Evolutionary conservation across 2,113 vertebrate species (phyloP), one percentile per base, ranked within the genome.

Genomic region (Cebus imitator): DNA sequence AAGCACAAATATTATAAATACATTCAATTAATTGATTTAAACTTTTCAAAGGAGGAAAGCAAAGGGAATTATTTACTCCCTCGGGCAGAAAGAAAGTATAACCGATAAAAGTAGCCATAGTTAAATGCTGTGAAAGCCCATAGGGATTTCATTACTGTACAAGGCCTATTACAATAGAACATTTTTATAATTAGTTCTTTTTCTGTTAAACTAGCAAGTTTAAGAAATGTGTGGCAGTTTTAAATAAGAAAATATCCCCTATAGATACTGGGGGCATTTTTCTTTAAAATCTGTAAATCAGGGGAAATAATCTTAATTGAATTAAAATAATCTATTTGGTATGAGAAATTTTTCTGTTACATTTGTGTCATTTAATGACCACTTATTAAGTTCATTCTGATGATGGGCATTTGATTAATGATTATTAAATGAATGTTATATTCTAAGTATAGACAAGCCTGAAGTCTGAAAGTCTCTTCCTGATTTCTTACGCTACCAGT

Each of bases 341-440:
- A 83, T 84, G 45, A 66, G 76, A 72, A 91, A 68, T 5, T 87
- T 87, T 86, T 76, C 20, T 88, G 2, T 83, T 92, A 82, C 3
- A 79, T 75, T 85, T 66, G 6, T 92, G 17, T 58, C 64, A 40
- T 82, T 79, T 66, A 75, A 35, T 18, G 66, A 76, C 48, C 14
- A 68, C 18, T 55, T 94, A 72, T 88, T 48, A 90, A 87, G 20
- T 79, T 79, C 45, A 91, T 76, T 91, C 87, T 78, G 70, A 70
- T 85, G 45, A 92, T 32, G 23, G 66, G 8, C 35, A 3, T 66
- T 80, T 45, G 16, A 52, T 43, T 61, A 25, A 27, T 85, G 10
- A 87, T 75, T 96, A 48, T 55, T 81, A 73, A 55, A 48, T 57
- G 73, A 61, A 61, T 61, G 25, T 90, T 79, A 66, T 79, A 9